phyloP scores from a whole-genome alignment of 2,113 vertebrate genomes.

The Sinocyclocheilus grahami region DNA sequence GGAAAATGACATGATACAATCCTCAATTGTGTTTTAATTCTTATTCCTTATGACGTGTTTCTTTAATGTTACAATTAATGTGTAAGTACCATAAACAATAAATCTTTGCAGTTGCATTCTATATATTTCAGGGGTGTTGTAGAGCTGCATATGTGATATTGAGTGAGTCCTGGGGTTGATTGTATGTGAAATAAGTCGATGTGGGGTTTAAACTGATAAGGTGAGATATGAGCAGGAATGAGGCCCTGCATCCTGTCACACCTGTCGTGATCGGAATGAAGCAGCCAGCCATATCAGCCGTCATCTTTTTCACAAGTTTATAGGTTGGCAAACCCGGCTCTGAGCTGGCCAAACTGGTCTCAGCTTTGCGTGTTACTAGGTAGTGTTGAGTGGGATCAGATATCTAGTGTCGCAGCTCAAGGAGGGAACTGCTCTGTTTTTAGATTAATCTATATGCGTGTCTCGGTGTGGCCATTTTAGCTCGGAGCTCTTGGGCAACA shows the following conservation, averaged over 20 bases:
- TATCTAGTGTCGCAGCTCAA: conserved; percentile 25
- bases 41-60: too few relatives aligned
- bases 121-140: neutral
- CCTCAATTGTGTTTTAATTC: neutral
- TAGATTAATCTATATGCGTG: conserved; percentile 24
- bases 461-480: neutral
- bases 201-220: conserved; percentile 30
- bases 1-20: neutral
- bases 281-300: neutral
- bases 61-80: neutral
- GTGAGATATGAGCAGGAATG: neutral
- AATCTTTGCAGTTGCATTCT: neutral
- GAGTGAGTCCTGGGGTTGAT: neutral
- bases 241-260: conserved; percentile 26
- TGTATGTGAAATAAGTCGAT: neutral
- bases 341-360: conserved; percentile 54
- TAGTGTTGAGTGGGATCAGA: conserved; percentile 27
- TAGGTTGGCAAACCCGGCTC: conserved; percentile 18
- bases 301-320: conserved; percentile 22
- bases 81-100: neutral
- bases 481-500: neutral
- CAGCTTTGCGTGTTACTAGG: conserved; percentile 26
- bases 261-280: conserved; percentile 3
- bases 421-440: conserved; percentile 22
- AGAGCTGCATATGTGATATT: neutral